Percentiles rank a stretch among this genome's conserved stretches.
Conservation (phyloP, 2,888 invertebrate species). For the Polietes domitor region DNA sequence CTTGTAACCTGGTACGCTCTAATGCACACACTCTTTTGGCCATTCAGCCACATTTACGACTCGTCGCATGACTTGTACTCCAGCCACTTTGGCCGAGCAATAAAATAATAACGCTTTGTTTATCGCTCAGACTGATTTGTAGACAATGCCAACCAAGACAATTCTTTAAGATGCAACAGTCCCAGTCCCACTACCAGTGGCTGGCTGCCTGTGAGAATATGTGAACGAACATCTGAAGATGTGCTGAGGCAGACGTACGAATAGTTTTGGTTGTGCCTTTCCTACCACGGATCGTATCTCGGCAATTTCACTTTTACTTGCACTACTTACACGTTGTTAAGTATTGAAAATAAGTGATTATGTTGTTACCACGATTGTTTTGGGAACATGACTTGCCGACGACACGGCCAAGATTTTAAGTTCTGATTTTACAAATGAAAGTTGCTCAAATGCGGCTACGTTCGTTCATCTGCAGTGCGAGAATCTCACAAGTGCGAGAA, state of each 20-base stretch:
- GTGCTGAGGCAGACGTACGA: background rate
- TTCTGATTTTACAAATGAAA: slow-evolving; percentile 5
- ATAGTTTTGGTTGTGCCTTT: background rate
- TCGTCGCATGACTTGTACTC: background rate
- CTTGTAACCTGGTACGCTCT: no score
- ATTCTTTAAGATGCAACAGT: background rate
- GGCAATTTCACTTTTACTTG: slow-evolving; percentile 52
- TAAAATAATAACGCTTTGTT: slow-evolving; percentile 36
- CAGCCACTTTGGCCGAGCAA: slow-evolving; percentile 22
- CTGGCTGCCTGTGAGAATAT: background rate
- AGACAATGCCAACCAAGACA: background rate
- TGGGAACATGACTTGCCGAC: background rate
- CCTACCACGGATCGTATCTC: background rate
- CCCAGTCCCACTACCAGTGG: background rate
- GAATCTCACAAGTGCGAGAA: no score
- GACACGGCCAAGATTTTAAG: background rate
- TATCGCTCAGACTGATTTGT: slow-evolving; percentile 1
- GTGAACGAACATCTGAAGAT: background rate
- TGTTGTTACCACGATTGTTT: background rate
- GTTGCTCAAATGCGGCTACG: background rate
- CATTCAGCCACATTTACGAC: slow-evolving; percentile 7
- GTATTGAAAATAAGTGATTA: background rate
- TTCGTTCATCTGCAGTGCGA: no score
- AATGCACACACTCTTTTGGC: background rate
- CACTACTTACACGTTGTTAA: background rate